Evolutionary conservation across 2,113 vertebrate genomes (phyloP).

Genomic region (Crotalus tigris): DNA sequence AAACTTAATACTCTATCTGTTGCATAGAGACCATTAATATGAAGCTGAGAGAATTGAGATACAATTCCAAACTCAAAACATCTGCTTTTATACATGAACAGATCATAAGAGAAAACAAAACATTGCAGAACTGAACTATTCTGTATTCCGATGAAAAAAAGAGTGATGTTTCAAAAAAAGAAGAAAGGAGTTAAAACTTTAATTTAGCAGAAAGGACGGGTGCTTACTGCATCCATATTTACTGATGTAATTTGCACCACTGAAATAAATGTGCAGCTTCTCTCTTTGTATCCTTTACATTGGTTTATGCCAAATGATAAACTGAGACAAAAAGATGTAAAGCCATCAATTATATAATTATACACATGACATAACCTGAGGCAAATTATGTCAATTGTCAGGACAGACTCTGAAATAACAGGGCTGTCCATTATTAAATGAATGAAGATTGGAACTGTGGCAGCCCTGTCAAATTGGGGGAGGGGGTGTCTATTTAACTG

Average conservation of each 20-base stretch:
- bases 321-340: not conserved
- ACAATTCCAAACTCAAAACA: not conserved
- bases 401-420: not conserved
- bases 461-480: not conserved
- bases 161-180: not conserved
- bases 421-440: not conserved
- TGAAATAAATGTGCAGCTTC: not conserved
- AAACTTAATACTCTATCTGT: not conserved
- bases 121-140: slow-evolving; percentile 13
- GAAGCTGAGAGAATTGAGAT: not conserved
- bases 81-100: slow-evolving; percentile 11
- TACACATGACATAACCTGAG: not conserved
- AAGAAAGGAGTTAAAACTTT: not conserved
- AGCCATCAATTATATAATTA: not conserved
- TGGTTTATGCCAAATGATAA: not conserved
- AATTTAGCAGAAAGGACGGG: not conserved
- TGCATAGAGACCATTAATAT: not conserved
- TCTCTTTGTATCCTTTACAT: not conserved
- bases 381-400: not conserved
- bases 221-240: not conserved
- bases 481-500: not conserved
- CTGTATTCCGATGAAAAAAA: not conserved
- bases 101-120: slow-evolving; percentile 59
- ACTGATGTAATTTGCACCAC: not conserved
- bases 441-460: not conserved